Conservation (phyloP, 1,140 invertebrate genomes). For the Temnothorax nylanderi region DNA sequence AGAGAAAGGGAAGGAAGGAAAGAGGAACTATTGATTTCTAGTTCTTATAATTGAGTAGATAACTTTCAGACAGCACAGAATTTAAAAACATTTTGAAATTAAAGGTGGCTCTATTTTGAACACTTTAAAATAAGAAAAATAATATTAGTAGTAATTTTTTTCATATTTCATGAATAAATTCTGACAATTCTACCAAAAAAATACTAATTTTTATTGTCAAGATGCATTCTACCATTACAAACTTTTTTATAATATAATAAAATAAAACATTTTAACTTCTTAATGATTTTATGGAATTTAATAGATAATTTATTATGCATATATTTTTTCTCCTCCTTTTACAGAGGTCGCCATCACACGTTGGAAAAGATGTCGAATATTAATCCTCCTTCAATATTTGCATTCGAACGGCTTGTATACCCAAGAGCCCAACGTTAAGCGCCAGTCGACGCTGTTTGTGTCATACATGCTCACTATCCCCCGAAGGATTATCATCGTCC, state of each 20-base stretch:
- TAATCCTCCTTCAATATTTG: constrained; percentile 51
- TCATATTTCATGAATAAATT: too few species aligned
- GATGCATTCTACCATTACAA: too few species aligned
- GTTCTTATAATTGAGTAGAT: not conserved
- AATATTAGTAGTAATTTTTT: too few species aligned
- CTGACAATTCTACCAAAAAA: too few species aligned
- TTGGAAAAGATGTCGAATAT: constrained; percentile 21
- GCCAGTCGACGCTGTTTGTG: constrained; percentile 23
- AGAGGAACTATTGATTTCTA: not conserved
- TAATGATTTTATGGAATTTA: not conserved
- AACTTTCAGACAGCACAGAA: not conserved
- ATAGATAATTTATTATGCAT: not conserved
- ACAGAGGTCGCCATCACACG: not conserved
- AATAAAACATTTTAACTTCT: not conserved
- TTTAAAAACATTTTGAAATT: not conserved
- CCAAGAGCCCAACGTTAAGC: constrained; percentile 15
- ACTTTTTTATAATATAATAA: too few species aligned
- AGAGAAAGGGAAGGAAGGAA: not conserved
- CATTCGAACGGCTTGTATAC: constrained; percentile 1
- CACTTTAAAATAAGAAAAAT: too few species aligned
- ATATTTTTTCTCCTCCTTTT: not conserved
- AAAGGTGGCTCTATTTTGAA: too few species aligned
- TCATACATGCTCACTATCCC: not conserved
- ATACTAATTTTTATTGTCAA: too few species aligned
- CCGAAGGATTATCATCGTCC: constrained; percentile 31